Percentiles rank a stretch among this genome's conserved stretches.
Evolutionary conservation across 2,888 invertebrate species (phyloP).

Genomic region (Andrena hattorfiana): DNA sequence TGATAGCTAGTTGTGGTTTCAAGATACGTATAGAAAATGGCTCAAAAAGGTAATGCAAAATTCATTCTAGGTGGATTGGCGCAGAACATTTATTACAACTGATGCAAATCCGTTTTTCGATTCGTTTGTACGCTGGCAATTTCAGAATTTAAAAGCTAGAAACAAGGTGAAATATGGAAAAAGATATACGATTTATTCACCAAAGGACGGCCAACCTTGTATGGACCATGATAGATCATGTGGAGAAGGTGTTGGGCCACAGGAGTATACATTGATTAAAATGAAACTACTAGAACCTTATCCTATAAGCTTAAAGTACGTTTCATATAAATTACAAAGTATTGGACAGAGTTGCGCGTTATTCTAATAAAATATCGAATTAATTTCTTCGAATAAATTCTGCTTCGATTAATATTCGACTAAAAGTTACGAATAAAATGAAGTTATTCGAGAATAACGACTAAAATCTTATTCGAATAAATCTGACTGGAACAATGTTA

Average conservation of each 20-base stretch:
- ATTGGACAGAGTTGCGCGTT: no score
- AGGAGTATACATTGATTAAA: constrained; percentile 99
- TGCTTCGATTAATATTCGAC: no score
- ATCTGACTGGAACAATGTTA: no score
- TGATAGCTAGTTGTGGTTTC: not conserved
- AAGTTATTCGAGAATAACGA: no score
- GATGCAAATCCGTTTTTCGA: constrained; percentile 99
- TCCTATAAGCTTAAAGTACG: constrained; percentile 90
- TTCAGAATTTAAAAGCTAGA: constrained; percentile 92
- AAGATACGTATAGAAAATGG: not conserved
- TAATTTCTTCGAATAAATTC: no score
- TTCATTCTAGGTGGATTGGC: constrained; percentile 94
- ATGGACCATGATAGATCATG: constrained; percentile 99
- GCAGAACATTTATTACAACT: constrained; percentile 99
- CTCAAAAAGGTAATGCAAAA: not conserved
- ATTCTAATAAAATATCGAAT: no score
- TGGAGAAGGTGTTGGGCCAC: constrained; percentile 99
- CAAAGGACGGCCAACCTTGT: constrained; percentile 98
- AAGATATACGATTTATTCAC: constrained; percentile 97
- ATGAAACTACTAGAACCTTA: constrained; percentile 93
- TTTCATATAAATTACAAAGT: constrained; percentile 26
- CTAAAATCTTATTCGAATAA: no score
- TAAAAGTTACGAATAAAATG: no score
- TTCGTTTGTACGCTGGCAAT: constrained; percentile 99
- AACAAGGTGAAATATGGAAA: constrained; percentile 99